Evolutionary conservation across 2,797 vertebrate species (phyloP).

Genomic region (Denticeps clupeoides): DNA sequence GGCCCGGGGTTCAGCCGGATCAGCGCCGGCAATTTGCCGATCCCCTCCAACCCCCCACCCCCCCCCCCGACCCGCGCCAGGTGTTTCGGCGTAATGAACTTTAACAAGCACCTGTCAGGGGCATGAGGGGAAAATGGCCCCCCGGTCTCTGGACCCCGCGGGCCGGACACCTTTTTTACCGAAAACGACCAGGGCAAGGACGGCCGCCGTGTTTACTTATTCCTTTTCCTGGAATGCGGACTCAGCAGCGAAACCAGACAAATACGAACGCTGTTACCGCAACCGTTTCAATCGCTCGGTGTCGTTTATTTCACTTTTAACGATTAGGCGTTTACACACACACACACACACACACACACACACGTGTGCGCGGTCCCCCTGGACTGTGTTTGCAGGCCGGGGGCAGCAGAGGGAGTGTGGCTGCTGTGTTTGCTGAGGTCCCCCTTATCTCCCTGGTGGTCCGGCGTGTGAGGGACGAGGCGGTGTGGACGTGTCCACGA

Average conservation of each 20-base stretch:
- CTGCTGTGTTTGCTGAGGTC: conserved; percentile 19
- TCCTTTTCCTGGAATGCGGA: too few relatives aligned
- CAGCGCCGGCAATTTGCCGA: conserved; percentile 31
- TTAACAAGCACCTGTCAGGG: conserved; percentile 68
- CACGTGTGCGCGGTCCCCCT: not conserved
- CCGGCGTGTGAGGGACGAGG: not conserved
- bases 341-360: not conserved
- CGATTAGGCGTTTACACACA: not conserved
- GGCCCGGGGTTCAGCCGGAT: conserved; percentile 30
- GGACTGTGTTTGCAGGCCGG: conserved; percentile 48
- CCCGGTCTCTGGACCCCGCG: conserved; percentile 55
- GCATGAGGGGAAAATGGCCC: conserved; percentile 37
- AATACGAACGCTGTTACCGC: too few relatives aligned
- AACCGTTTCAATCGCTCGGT: too few relatives aligned
- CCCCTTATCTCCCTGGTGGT: not conserved
- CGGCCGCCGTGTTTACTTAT: too few relatives aligned
- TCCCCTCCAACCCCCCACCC: too few relatives aligned
- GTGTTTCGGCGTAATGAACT: conserved; percentile 60
- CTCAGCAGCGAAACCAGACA: too few relatives aligned
- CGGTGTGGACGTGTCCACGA: too few relatives aligned
- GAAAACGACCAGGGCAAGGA: too few relatives aligned
- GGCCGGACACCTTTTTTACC: conserved; percentile 60
- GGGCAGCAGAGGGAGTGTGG: conserved; percentile 49
- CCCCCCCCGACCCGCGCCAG: conserved; percentile 66
- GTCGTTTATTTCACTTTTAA: not conserved